Evolutionary conservation across 2,888 invertebrate genomes (phyloP), one percentile per base, ranked within the genome.

Genomic region (Apamea crenata): DNA sequence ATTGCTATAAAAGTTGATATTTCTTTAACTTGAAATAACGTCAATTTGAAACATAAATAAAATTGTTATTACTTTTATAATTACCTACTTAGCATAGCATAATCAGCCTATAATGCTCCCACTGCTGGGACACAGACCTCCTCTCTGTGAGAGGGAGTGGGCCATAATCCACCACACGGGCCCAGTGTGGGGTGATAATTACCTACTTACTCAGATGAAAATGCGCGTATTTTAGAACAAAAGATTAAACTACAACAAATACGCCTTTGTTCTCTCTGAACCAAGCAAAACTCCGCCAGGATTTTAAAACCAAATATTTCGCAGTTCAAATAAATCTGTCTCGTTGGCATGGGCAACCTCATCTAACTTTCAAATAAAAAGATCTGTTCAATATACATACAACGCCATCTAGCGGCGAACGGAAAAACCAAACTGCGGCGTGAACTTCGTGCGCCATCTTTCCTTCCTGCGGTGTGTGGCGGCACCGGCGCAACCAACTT

Each of bases 241-340:
- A 50, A 40, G 0, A 8, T 70, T 44, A 8, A 44, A 80, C 21
- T 63, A 8, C 18, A 44, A 56, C 1, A 47, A 25, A n/a, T 12
- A 53, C 8, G 10, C 14, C 0, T 25, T 53, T 65, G 36, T 44
- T 32, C 14, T 29, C 21, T 10, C 16, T 29, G 47, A 40, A 44
- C 16, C 44, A 25, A 75, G n/a, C 40, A 65, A 72, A 68, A 73
- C 40, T 74, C 36, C 32, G 40, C 73, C 40, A 78, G 76, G 40
- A 71, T 66, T 80, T 76, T 25, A 63, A 6, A 56, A 47, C 61
- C 25, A 70, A 73, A 80, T 65, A 82, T 69, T 76, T 73, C 66
- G 29, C 36, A 47, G 59, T 69, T 50, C 69, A 78, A 80, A 87
- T 85, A 85, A 89, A 82, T 87, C 69, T 67, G 25, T 59, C 50